Base-by-base conservation (phyloP, 2,113 vertebrate genomes). In the Semicossyphus pulcher region DNA sequence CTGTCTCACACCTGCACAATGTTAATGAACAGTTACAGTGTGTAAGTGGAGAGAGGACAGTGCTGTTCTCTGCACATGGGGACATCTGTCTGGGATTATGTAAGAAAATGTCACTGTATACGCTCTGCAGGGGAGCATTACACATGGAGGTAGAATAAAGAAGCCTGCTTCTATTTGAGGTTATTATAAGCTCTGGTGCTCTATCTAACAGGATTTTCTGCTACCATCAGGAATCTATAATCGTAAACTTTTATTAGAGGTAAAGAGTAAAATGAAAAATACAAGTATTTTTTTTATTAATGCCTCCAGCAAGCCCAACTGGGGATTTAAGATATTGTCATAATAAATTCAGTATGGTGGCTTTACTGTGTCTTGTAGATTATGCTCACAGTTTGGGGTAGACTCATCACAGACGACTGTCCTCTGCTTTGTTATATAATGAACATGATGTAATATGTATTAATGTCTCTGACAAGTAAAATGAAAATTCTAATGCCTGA, bases 51-150 rank as follows among this genome's bases (percentile, higher is more conserved):
- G 56, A 48, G 29, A 70, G 31, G 15, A 64, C 41, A 37, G 57
- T 11, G 18, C 59, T 48, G 72, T 42, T 75, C 42, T 4, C 53
- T 75, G 72, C 78, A 71, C 76, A 82, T 76, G 37, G 41, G 59
- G 70, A 81, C 67, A 70, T 75, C 71, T 84, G 83, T 81, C 60
- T 66, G 32, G 25, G 52, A 70, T 86, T 85, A 85, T 74, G 41
- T 86, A 80, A 91, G 80, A 12, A 47, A 64, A 62, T 58, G 64
- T 63, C 2, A 1, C 56, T 57, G 53, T 39, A 26, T 37, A 16
- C 29, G 6, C 31, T 53, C 53, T 42, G 28, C 62, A 47, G 44
- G n/a, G 23, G 11, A 41, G 16, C 47, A 23, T 54, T 21, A 28
- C 4, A 44, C 53, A 32, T 4, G 12, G 54, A 51, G 36, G 53